Evolutionary conservation across 1,140 invertebrate species (phyloP).

Genomic region (Eupristina koningsbergeri): DNA sequence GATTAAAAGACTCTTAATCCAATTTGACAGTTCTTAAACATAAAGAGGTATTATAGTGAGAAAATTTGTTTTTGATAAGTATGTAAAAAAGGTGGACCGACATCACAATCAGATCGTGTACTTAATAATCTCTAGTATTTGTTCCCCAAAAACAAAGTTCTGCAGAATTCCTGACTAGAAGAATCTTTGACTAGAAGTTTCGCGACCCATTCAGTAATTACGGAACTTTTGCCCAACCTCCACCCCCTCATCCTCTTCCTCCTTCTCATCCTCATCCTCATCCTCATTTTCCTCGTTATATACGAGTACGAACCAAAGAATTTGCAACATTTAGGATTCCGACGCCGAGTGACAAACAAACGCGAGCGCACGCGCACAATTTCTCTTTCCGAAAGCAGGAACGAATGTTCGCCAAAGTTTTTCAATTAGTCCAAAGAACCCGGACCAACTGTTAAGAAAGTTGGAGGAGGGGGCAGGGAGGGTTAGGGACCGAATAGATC

Average conservation of each 20-base stretch:
- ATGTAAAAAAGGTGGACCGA: neutral
- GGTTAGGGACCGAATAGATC: neutral
- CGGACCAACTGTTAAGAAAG: constrained; percentile 26
- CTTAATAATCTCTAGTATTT: neutral
- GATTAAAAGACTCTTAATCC: neutral
- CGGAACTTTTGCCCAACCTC: constrained; percentile 34
- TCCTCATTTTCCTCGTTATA: no score
- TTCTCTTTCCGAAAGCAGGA: constrained; percentile 27
- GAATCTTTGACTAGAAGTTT: neutral
- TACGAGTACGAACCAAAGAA: constrained; percentile 11
- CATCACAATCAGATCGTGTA: neutral
- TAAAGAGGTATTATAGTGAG: neutral
- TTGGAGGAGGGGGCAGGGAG: neutral
- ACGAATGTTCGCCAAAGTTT: constrained; percentile 55
- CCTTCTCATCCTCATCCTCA: no score
- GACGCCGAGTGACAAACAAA: constrained; percentile 43
- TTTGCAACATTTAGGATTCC: constrained; percentile 30
- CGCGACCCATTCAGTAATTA: constrained; percentile 34
- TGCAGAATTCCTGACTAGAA: no score
- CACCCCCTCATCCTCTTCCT: no score
- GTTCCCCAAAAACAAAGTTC: neutral
- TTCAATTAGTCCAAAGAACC: constrained; percentile 56
- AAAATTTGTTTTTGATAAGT: neutral
- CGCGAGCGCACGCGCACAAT: neutral
- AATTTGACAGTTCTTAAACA: neutral